A percentile compares a stretch with the other conserved stretches of the same genome.
Conservation (phyloP, 2,888 invertebrate genomes). For the Orthonevra nobilis region DNA sequence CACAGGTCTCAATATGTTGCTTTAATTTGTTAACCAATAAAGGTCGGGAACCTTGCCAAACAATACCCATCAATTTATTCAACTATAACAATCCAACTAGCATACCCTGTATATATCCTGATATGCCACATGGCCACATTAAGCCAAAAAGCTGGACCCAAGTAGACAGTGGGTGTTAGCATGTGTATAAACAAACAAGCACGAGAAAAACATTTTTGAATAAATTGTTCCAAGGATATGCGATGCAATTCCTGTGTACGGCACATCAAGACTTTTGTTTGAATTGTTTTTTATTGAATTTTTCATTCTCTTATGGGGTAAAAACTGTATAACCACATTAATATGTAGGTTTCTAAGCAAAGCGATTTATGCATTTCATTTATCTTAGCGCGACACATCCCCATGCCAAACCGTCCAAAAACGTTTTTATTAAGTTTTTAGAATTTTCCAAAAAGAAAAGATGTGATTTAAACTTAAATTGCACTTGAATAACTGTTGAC, state of each 20-base stretch:
- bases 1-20: no score
- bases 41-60: conserved; percentile 67
- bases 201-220: conserved; percentile 19
- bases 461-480: no score
- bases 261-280: conserved; percentile 56
- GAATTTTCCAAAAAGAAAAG: no score
- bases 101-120: conserved; percentile 39
- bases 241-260: conserved; percentile 40
- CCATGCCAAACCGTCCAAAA: no score
- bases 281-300: conserved; percentile 40
- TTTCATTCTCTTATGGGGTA: conserved; percentile 1
- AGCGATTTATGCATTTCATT: conserved; percentile 39
- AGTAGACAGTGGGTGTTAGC: not conserved
- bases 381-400: conserved; percentile 41
- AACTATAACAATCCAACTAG: conserved; percentile 21
- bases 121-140: conserved; percentile 21
- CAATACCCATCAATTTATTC: conserved; percentile 32
- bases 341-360: conserved; percentile 50
- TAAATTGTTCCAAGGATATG: conserved; percentile 20
- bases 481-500: no score
- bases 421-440: no score
- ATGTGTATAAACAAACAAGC: no score
- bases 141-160: conserved; percentile 12
- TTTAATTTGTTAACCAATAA: conserved; percentile 67
- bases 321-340: conserved; percentile 19